A percentile compares a stretch with the other conserved stretches of the same genome.
Conservation (phyloP, 1,140 invertebrate species). For the Pantala flavescens region DNA sequence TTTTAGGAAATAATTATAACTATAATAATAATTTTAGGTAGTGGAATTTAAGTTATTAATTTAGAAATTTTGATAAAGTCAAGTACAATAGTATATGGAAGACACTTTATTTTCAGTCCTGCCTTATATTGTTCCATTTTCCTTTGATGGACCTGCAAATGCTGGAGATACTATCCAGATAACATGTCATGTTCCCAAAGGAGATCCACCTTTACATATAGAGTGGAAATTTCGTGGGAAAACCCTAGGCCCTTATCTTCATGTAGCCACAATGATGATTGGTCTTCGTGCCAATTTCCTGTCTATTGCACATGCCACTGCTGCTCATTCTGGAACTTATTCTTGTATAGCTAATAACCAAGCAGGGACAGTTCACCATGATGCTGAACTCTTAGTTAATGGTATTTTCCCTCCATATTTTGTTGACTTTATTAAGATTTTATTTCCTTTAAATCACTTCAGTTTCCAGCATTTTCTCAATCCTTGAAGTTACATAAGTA, state of each 20-base stretch:
- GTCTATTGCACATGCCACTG: conserved; percentile 16
- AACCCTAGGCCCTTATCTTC: background rate
- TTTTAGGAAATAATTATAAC: too few species aligned
- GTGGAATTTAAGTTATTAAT: too few species aligned
- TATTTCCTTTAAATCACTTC: conserved; percentile 13
- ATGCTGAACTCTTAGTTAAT: conserved; percentile 27
- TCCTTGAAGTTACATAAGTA: too few species aligned
- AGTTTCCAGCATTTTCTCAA: background rate
- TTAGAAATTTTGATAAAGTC: too few species aligned
- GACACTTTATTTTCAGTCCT: conserved; percentile 16
- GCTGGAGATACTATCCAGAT: conserved; percentile 23
- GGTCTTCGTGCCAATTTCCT: conserved; percentile 19
- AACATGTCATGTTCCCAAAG: conserved; percentile 21
- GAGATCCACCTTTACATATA: conserved; percentile 24
- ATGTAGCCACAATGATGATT: conserved; percentile 14
- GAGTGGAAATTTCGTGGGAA: conserved; percentile 20
- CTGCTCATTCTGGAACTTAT: conserved; percentile 7
- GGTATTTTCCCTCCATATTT: conserved; percentile 27
- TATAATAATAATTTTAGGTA: too few species aligned
- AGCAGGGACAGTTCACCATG: conserved; percentile 25
- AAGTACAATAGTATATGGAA: too few species aligned
- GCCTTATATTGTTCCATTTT: conserved; percentile 22
- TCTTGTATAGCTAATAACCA: conserved; percentile 27
- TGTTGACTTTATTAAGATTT: conserved; percentile 26
- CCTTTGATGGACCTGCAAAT: conserved; percentile 20